Evolutionary conservation across 37 sponge, comb jelly and placozoan species (phyloP).

Genomic region (Cladorhizidae sp.): DNA sequence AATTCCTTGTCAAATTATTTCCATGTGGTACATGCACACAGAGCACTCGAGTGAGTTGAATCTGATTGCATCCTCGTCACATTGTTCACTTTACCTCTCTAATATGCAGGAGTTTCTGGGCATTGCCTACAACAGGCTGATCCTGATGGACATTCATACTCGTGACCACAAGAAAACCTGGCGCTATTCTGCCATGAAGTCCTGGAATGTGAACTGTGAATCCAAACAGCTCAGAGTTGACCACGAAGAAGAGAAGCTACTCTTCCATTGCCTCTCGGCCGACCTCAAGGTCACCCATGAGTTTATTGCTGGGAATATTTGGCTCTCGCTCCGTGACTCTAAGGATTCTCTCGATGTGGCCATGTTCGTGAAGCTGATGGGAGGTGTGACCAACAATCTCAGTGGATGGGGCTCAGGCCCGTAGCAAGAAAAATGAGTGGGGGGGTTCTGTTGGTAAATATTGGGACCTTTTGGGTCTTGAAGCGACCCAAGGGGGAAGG

Average conservation of each 20-base stretch:
- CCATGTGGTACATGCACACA: no score
- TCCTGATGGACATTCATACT: slow-evolving; percentile 84
- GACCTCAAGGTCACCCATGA: slow-evolving; percentile 96
- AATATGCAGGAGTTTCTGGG: slow-evolving; percentile 87
- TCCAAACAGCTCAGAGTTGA: slow-evolving; percentile 91
- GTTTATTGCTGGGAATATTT: slow-evolving; percentile 97
- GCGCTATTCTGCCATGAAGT: slow-evolving; percentile 93
- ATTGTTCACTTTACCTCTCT: no score
- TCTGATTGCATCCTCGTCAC: no score
- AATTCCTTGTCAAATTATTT: no score
- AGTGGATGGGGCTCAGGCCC: slow-evolving; percentile 90
- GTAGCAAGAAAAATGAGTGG: no score
- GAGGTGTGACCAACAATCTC: slow-evolving; percentile 79
- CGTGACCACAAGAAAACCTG: slow-evolving; percentile 88
- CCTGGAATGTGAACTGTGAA: slow-evolving; percentile 99
- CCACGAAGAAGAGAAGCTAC: slow-evolving; percentile 88
- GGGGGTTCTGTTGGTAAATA: no score
- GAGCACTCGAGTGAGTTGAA: no score
- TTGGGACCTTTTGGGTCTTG: no score
- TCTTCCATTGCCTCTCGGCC: slow-evolving; percentile 83
- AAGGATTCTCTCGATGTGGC: slow-evolving; percentile 84
- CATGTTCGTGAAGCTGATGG: slow-evolving; percentile 95
- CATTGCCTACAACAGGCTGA: slow-evolving; percentile 90
- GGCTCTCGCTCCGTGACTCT: slow-evolving; percentile 91
- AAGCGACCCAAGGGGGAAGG: no score